A percentile compares a stretch with the other conserved stretches of the same genome.
These are phyloP conservation scores for Scatophagus argus DNA, from an alignment of 2,113 vertebrate species.

Conservation along the genomic window DNA sequence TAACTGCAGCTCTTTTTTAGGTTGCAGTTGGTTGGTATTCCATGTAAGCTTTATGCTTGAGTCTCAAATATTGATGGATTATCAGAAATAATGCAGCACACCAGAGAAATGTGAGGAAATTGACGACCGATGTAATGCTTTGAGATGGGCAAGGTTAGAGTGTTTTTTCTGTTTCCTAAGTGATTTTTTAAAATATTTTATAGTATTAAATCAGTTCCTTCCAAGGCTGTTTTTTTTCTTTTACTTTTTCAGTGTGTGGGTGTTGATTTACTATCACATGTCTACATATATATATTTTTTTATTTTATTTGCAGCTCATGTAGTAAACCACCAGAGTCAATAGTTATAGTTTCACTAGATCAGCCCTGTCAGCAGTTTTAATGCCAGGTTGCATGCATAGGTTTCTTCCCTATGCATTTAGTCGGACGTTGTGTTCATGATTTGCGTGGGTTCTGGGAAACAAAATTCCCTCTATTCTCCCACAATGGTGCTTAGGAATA, in stretches of 20 bases:
- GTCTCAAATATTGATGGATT: background rate
- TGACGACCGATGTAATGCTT: too few relatives aligned
- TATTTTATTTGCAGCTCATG: background rate
- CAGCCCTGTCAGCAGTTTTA: background rate
- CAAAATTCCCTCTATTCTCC: background rate
- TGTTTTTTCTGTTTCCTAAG: too few relatives aligned
- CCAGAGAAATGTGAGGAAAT: too few relatives aligned
- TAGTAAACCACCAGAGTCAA: too few relatives aligned
- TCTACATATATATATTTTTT: background rate
- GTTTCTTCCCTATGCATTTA: background rate
- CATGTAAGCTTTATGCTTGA: background rate
- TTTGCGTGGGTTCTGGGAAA: slow-evolving; percentile 5
- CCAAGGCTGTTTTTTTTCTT: background rate
- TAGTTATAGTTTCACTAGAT: background rate
- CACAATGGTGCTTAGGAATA: background rate
- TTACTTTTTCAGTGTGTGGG: background rate
- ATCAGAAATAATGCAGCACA: too few relatives aligned
- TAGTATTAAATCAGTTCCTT: background rate
- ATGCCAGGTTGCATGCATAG: too few relatives aligned
- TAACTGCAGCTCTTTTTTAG: background rate
- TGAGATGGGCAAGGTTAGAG: too few relatives aligned
- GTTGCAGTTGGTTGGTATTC: background rate
- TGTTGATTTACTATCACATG: background rate
- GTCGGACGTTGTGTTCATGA: background rate
- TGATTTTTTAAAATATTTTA: background rate